Evolutionary conservation across 1,140 invertebrate species (phyloP).

Genomic region (Globodera ellingtonae): DNA sequence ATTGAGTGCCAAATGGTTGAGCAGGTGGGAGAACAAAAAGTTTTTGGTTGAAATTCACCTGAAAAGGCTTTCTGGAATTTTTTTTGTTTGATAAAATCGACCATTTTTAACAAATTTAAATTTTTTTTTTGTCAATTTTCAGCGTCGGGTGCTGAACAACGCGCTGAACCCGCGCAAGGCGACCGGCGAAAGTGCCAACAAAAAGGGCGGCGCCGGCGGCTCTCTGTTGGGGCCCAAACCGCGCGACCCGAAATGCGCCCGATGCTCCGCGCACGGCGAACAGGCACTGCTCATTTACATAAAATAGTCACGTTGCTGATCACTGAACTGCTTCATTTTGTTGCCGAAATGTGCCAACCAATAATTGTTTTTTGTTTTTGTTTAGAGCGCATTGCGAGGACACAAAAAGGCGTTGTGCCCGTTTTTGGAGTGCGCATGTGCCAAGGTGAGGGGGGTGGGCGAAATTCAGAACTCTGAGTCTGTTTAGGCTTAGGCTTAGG

Average conservation of each 20-base stretch:
- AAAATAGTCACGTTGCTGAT: too few species aligned
- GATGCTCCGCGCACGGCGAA: constrained; percentile 53
- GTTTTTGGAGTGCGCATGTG: constrained; percentile 40
- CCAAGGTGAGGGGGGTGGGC: constrained; percentile 27
- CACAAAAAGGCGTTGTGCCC: constrained; percentile 54
- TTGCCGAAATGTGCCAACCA: too few species aligned
- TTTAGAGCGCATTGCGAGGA: constrained; percentile 40
- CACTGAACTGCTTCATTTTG: too few species aligned
- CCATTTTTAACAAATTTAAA: background rate
- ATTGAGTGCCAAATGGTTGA: constrained; percentile 53
- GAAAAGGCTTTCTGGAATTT: too few species aligned
- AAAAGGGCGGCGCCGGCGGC: constrained; percentile 14
- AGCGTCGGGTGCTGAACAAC: constrained; percentile 53
- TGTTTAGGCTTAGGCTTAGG: too few species aligned
- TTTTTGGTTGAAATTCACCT: too few species aligned
- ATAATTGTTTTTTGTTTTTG: background rate
- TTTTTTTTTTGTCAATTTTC: background rate
- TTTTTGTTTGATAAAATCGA: too few species aligned
- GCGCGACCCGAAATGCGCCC: constrained; percentile 53
- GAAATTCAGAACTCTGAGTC: background rate
- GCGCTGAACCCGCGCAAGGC: constrained; percentile 44
- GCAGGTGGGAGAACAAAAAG: background rate
- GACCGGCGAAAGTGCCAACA: constrained; percentile 15
- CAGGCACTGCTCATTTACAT: constrained; percentile 1
- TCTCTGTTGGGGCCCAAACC: constrained; percentile 32